Evolutionary conservation across 1,140 invertebrate genomes (phyloP).

Genomic region (Bombus soroeensis): DNA sequence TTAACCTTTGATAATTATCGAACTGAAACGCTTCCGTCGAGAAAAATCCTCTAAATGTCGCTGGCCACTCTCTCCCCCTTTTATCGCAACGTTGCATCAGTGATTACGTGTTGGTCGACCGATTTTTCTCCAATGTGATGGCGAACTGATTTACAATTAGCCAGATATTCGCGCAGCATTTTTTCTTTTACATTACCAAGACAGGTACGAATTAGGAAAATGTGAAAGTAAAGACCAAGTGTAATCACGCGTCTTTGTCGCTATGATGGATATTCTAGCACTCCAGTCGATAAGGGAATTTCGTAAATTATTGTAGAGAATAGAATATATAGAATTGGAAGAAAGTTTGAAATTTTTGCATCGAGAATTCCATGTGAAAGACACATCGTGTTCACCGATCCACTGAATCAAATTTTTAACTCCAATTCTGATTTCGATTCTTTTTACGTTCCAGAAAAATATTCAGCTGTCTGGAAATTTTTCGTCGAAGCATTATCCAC

Average conservation of each 20-base stretch:
- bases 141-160: background rate
- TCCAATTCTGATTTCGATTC: no score
- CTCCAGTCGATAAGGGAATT: background rate
- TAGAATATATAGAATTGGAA: background rate
- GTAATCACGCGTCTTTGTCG: background rate
- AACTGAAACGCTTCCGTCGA: background rate
- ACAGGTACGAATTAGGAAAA: background rate
- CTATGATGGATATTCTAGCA: background rate
- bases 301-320: background rate
- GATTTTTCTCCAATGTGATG: background rate
- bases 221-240: background rate
- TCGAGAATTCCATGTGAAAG: no score
- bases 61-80: background rate
- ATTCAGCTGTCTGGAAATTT: no score
- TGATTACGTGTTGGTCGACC: background rate
- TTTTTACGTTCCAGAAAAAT: no score
- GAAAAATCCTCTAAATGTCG: constrained; percentile 26
- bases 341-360: no score
- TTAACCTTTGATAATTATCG: constrained; percentile 30
- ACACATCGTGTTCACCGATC: no score
- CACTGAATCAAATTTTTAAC: no score
- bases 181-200: background rate
- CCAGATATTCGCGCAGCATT: background rate
- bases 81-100: background rate
- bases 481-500: no score